Percentiles rank a stretch among this genome's conserved stretches.
Evolutionary conservation across 2,113 vertebrate genomes (phyloP).

Genomic region (Pagrus major): DNA sequence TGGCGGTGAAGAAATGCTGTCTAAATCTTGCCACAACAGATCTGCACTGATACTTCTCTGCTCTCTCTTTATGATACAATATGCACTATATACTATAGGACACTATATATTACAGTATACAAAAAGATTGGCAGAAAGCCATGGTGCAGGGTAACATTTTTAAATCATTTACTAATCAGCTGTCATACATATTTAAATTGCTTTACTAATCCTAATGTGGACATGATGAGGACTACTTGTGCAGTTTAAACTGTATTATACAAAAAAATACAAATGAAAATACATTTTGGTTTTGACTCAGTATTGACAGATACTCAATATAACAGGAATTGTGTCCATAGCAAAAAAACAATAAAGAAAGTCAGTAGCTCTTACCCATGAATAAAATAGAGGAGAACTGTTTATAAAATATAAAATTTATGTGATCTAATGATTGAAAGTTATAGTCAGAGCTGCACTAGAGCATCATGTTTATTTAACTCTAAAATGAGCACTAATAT

Average conservation of each 20-base stretch:
- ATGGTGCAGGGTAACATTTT: not conserved
- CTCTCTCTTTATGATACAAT: not conserved
- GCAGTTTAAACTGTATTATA: not conserved
- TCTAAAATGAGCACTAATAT: slow-evolving; percentile 1
- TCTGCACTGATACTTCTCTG: slow-evolving; percentile 1
- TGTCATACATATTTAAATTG: not conserved
- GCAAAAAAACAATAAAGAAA: too few species aligned
- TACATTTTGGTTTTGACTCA: not conserved
- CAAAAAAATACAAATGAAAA: not conserved
- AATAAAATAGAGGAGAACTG: not conserved
- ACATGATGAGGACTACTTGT: not conserved
- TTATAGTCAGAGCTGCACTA: not conserved
- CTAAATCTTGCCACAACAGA: slow-evolving; percentile 10
- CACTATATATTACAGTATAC: not conserved
- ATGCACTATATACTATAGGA: not conserved
- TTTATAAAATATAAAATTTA: not conserved
- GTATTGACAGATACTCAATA: not conserved
- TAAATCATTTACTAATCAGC: slow-evolving; percentile 4
- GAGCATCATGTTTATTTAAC: not conserved
- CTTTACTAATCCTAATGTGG: not conserved
- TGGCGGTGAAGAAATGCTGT: slow-evolving; percentile 8
- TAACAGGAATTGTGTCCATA: too few species aligned
- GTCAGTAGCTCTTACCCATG: not conserved
- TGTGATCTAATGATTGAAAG: not conserved
- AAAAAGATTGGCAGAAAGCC: not conserved